These are phyloP conservation scores for Lophochroa leadbeateri DNA, from an alignment of 2,113 vertebrate species.

Conservation along the genomic window DNA sequence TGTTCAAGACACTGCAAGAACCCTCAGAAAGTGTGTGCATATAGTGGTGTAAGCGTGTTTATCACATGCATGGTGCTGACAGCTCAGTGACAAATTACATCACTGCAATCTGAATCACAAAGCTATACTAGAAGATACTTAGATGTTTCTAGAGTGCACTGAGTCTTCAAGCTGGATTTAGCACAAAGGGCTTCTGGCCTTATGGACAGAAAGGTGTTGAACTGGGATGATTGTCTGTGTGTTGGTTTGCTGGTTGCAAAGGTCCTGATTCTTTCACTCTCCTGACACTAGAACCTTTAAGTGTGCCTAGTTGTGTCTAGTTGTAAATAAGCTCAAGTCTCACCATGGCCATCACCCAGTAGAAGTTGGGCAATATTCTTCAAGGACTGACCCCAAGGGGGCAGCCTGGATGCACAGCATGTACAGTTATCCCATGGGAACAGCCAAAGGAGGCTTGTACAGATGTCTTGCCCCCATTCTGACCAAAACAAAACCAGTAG, in stretches of 20 bases:
- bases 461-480: not conserved
- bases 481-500: not conserved
- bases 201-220: not conserved
- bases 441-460: not conserved
- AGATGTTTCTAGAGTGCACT: not conserved
- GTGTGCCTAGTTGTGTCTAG: too few species aligned
- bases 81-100: not conserved
- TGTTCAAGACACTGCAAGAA: not conserved
- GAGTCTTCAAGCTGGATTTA: not conserved
- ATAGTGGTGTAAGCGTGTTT: not conserved
- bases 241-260: not conserved
- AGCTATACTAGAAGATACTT: not conserved
- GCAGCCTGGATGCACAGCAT: not conserved
- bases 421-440: not conserved
- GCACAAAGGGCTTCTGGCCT: not conserved
- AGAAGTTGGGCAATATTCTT: not conserved
- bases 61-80: accelerated
- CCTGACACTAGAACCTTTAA: not conserved
- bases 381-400: not conserved
- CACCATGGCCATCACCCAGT: accelerated
- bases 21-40: not conserved
- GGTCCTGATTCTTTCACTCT: not conserved
- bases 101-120: not conserved
- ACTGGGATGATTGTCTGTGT: accelerated
- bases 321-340: not conserved